Percentiles rank a stretch among this genome's conserved stretches.
Evolutionary conservation across 2,888 invertebrate species (phyloP).

Genomic region (Drosophila suboccidentalis): DNA sequence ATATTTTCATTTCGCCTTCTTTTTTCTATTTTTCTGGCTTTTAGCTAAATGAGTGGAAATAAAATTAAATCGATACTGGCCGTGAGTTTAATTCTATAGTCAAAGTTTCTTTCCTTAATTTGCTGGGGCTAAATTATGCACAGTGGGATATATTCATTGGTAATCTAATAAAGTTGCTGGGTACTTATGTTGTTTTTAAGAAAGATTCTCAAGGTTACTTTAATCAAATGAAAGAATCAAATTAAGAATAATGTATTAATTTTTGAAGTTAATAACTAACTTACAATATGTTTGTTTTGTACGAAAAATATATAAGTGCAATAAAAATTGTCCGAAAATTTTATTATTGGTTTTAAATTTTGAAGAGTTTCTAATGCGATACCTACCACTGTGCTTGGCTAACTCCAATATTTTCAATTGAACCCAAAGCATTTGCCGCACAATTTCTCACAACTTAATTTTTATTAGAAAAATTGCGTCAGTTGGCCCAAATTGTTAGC

Average conservation of each 20-base stretch:
- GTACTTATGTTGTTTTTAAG: neutral
- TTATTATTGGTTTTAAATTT: no score
- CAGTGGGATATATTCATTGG: conserved; percentile 33
- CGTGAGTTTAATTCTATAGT: conserved; percentile 67
- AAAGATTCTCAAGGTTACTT: neutral
- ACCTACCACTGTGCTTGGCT: conserved; percentile 5
- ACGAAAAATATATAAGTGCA: no score
- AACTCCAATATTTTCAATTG: conserved; percentile 12
- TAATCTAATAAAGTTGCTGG: conserved; percentile 1
- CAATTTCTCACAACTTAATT: conserved; percentile 31
- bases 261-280: no score
- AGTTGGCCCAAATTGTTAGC: conserved; percentile 35
- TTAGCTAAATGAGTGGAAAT: conserved; percentile 84
- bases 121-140: conserved; percentile 43
- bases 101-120: conserved; percentile 60
- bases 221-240: no score
- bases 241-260: no score
- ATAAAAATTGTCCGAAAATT: no score
- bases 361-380: no score
- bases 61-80: conserved; percentile 84
- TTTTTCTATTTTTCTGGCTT: conserved; percentile 61
- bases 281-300: no score
- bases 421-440: conserved; percentile 12
- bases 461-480: conserved; percentile 39
- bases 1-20: conserved; percentile 77